Conservation (phyloP, 1,140 invertebrate genomes). For the Drosophila repletoides region DNA sequence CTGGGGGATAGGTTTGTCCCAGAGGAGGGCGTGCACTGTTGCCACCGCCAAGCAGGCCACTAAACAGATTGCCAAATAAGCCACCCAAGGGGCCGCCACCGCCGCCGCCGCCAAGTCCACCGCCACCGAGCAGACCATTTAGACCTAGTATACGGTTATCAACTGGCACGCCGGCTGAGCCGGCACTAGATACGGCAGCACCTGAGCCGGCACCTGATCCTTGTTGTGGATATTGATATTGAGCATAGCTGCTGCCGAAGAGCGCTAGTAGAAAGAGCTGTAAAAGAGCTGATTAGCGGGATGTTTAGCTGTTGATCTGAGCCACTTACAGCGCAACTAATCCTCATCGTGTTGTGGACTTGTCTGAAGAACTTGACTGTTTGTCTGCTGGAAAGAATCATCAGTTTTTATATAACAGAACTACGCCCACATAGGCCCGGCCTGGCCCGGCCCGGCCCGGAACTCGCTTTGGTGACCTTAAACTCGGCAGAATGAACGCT, state of each 20-base stretch:
- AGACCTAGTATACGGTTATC: conserved; percentile 63
- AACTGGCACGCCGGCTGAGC: neutral
- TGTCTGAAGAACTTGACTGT: conserved; percentile 56
- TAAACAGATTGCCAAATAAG: conserved; percentile 38
- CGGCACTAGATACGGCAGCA: neutral
- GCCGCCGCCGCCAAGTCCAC: conserved; percentile 39
- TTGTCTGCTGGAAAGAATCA: conserved; percentile 18
- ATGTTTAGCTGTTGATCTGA: neutral
- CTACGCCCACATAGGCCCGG: conserved; percentile 54
- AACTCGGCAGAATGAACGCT: conserved; percentile 54
- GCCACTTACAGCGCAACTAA: conserved; percentile 51
- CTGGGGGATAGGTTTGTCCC: conserved; percentile 30
- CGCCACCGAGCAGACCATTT: conserved; percentile 39
- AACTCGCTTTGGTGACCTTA: conserved; percentile 64
- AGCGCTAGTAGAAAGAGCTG: conserved; percentile 48
- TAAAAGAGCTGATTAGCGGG: neutral
- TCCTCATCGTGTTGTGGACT: conserved; percentile 48
- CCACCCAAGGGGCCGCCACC: conserved; percentile 44
- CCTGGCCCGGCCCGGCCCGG: too few relatives aligned
- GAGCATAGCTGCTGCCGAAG: conserved; percentile 40
- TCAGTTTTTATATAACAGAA: conserved; percentile 59
- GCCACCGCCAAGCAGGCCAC: conserved; percentile 52
- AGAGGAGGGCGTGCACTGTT: conserved; percentile 18
- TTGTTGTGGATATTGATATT: conserved; percentile 62
- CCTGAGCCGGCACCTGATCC: neutral